Evolutionary conservation across 2,888 invertebrate genomes (phyloP), one percentile per base, ranked within the genome.

Genomic region (Drosophila meridionalis): DNA sequence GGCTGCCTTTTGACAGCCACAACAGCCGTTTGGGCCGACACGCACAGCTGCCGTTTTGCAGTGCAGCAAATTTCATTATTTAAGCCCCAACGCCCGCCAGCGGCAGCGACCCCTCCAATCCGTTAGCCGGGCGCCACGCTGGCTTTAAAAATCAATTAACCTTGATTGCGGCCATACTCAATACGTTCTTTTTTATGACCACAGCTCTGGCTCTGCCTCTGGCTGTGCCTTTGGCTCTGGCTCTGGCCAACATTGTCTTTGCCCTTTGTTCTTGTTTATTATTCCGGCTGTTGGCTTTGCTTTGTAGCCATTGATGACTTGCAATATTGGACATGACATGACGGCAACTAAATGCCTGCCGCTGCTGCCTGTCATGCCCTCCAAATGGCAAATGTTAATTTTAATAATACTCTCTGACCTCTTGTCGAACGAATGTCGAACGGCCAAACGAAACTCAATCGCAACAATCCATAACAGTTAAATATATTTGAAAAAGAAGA

Each of bases 131-230:
- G 65, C 69, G 47, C 69, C 58, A 55, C 48, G 63, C 45, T 53
- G 74, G 87, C 82, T 85, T 90, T 83, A 89, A 90, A 91, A 91
- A 90, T 91, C 89, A 91, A 91, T 91, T 91, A 91, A 87, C 91
- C 90, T 91, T 91, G 91, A 91, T 91, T 91, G 90, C 83, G 80
- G 80, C 68, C 74, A 74, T 58, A 61, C 69, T 78, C 56, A 47
- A 73, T 76, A 63, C 48, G 30, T 55, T 67, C 56, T 59, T 67
- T 65, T 65, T 62, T 75, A 63, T 74, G 56, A 14, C 14, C 62
- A 60, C 65, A 47, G 9, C 40, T 20, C 43, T 45, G 55, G 64
- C 42, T 20, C 20, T 45, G 55, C 61, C 42, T 20, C 20, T 20
- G 20, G 20, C 20, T 20, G 1, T 20, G 20, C 20, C 20, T 20